Conservation (phyloP, 2,797 vertebrate genomes). For the Paguma larvata region DNA sequence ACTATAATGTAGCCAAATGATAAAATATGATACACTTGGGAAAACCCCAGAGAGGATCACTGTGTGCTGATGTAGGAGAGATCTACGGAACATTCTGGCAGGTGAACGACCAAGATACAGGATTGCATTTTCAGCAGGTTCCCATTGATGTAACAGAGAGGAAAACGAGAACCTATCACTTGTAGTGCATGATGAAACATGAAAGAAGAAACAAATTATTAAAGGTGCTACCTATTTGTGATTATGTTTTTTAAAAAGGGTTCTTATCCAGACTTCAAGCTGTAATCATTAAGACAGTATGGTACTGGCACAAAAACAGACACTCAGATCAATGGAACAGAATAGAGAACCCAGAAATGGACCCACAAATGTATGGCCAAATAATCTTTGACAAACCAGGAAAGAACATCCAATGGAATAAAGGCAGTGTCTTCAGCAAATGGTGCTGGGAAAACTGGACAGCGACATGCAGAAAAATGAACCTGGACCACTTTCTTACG, state of each 20-base stretch:
- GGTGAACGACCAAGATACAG: not conserved
- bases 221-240: not conserved
- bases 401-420: too few species aligned
- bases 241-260: not conserved
- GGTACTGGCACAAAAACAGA: too few species aligned
- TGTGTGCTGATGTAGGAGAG: not conserved
- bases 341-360: too few species aligned
- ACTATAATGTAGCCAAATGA: accelerated
- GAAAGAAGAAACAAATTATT: not conserved
- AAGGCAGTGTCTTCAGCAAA: too few species aligned
- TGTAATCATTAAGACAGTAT: too few species aligned
- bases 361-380: too few species aligned
- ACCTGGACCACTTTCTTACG: too few species aligned
- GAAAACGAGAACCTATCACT: not conserved
- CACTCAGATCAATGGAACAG: too few species aligned
- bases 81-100: not conserved
- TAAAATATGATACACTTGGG: not conserved
- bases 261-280: not conserved
- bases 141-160: not conserved
- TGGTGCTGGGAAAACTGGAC: too few species aligned
- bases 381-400: too few species aligned
- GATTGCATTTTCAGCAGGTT: not conserved
- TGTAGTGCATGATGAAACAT: not conserved
- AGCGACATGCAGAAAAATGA: too few species aligned
- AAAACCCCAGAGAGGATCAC: not conserved